Base-by-base conservation (phyloP, 1,140 invertebrate genomes). In the Glomeris maerens region DNA sequence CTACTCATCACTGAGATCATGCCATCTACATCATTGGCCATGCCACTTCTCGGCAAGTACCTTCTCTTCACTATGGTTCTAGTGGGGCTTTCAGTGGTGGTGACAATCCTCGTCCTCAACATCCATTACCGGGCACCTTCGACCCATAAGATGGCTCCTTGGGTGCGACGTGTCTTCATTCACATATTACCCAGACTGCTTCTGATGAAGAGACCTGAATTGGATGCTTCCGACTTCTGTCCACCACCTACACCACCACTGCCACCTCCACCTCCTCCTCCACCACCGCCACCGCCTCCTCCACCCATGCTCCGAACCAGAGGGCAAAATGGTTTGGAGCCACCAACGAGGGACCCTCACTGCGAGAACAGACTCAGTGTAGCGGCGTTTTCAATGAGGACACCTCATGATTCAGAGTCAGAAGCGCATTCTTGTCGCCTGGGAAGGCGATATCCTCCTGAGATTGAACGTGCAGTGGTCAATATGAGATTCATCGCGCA, bases 51-150 rank as follows among this genome's bases (percentile, higher is more conserved):
- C 54, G 94, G 94, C 55, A 96, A 96, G 75, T 99, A 98, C 74
- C 77, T 99, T 29, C 77, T 98, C 22, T 99, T 99, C 71, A 99
- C 95, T 38, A 97, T 99, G 92, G 90, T 97, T 63, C 77, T 99
- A 59, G 94, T 98, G 55, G 98, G 94, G 28, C 74, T 96, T 42
- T 98, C 93, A 45, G 94, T 98, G 59, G 83, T 98, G 52, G 87
- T 96, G 52, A 98, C 95, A 57, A 97, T 98, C 61, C 86, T 89
- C 55, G 92, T 98, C 59, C 76, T 98, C 55, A 98, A 98, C 71
- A 85, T 99, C 49, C 97, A 98, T 72, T 98, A 97, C 74, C 83
- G 95, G 36, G 77, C 75, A 28, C 94, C 95, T 25, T 90, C 96
- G 13, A 98, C 94, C 20, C 94, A 98, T 71, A 81, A 81, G 59